phyloP scores from a whole-genome alignment of 2,797 vertebrate species.

The Huso huso region DNA sequence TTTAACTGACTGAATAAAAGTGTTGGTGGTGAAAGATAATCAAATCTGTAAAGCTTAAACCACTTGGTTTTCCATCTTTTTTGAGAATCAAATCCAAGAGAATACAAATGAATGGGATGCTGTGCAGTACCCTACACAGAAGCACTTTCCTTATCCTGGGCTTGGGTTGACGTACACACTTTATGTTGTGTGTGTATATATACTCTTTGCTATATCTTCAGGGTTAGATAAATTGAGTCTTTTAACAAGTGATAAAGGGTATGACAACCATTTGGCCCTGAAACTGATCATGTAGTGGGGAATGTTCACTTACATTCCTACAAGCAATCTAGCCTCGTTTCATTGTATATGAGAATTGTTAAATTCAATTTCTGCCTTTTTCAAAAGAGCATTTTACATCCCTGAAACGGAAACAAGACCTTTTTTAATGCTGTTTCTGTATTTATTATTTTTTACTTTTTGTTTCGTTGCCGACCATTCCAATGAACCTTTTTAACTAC shows the following conservation, averaged over 20 bases:
- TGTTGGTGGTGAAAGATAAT: constrained; percentile 20
- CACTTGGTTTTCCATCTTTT: too few relatives aligned
- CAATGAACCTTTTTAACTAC: not conserved
- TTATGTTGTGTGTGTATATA: too few relatives aligned
- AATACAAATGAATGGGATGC: too few relatives aligned
- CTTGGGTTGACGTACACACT: too few relatives aligned
- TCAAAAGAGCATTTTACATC: not conserved
- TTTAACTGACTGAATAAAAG: constrained; percentile 74
- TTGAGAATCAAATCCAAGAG: too few relatives aligned
- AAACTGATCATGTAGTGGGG: not conserved
- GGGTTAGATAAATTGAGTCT: too few relatives aligned
- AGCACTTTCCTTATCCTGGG: too few relatives aligned
- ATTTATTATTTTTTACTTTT: not conserved
- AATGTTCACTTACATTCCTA: not conserved
- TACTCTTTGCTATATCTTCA: too few relatives aligned
- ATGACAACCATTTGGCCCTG: too few relatives aligned
- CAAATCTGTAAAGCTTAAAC: too few relatives aligned
- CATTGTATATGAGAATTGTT: not conserved
- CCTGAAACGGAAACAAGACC: not conserved
- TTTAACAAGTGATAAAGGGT: too few relatives aligned
- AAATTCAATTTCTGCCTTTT: not conserved
- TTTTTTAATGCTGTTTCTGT: not conserved
- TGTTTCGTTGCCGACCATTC: not conserved
- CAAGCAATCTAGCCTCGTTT: not conserved
- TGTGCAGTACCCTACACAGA: too few relatives aligned